phyloP scores from a whole-genome alignment of 2,113 vertebrate genomes.

The Hypocryptadius cinnamomeus region DNA sequence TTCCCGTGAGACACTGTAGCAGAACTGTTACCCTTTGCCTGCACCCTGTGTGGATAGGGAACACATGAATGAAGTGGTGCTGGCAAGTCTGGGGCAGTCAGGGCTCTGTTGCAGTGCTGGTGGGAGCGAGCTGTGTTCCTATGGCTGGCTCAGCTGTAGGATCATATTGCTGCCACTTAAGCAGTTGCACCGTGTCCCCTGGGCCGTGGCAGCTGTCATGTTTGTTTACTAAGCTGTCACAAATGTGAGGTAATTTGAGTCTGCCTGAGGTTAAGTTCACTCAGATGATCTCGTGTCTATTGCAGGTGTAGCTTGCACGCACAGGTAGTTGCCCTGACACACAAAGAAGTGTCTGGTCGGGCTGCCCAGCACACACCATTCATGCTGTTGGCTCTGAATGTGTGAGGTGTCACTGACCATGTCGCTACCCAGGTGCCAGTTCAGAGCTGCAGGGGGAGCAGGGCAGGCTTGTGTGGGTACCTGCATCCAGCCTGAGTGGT shows the following conservation, averaged over 20 bases:
- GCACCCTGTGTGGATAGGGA: neutral
- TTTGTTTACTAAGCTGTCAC: neutral
- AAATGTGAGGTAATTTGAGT: neutral
- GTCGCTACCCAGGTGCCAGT: neutral
- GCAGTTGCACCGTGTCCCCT: neutral
- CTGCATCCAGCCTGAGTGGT: neutral
- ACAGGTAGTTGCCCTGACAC: neutral
- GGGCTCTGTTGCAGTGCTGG: neutral
- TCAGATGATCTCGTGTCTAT: accelerated
- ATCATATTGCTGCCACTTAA: neutral
- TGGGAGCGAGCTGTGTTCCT: neutral
- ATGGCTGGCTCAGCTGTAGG: accelerated
- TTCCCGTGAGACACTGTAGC: neutral
- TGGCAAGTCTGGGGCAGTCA: neutral
- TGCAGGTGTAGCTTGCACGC: neutral
- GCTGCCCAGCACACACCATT: neutral
- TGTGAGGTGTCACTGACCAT: neutral
- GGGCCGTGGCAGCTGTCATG: neutral
- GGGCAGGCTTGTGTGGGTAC: no score
- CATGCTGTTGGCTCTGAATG: neutral
- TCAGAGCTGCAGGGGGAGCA: neutral
- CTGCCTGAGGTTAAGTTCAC: neutral
- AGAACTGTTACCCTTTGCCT: neutral
- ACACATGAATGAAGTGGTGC: neutral
- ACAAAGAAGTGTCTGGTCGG: neutral